Evolutionary conservation across 1,140 invertebrate genomes (phyloP).

Genomic region (Diploscapter pachys): DNA sequence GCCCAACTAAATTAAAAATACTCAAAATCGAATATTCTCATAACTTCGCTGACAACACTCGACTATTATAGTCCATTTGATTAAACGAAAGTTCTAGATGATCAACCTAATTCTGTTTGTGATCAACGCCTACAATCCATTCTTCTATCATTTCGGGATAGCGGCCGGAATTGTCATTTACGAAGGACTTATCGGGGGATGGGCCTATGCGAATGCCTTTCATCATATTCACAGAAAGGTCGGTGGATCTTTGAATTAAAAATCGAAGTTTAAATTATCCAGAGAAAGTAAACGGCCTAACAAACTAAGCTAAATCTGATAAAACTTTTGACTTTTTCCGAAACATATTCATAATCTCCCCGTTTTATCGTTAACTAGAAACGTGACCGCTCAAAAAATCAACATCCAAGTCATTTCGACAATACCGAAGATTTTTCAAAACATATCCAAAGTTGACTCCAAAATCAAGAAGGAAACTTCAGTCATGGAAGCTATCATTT

Average conservation of each 20-base stretch:
- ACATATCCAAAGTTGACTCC: too few species aligned
- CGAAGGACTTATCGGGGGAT: constrained; percentile 67
- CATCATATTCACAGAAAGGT: constrained; percentile 75
- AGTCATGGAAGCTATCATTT: too few species aligned
- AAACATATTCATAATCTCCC: neutral
- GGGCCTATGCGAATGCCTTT: constrained; percentile 83
- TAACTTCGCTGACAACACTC: too few species aligned
- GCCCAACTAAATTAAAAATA: too few species aligned
- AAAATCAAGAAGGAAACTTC: too few species aligned
- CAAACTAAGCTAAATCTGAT: neutral
- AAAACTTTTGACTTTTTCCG: neutral
- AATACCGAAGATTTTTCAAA: too few species aligned
- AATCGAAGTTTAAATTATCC: neutral
- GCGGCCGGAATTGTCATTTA: constrained; percentile 50
- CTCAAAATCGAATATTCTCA: too few species aligned
- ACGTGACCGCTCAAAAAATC: neutral
- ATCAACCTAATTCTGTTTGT: too few species aligned
- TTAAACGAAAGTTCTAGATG: too few species aligned
- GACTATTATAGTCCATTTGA: too few species aligned
- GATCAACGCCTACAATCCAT: too few species aligned
- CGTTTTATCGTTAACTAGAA: neutral
- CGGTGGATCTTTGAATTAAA: constrained; percentile 33
- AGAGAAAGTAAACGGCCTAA: neutral
- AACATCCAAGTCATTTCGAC: neutral
- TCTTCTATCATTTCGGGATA: constrained; percentile 39